Percentiles rank a stretch among this genome's conserved stretches.
Evolutionary conservation across 2,113 vertebrate genomes (phyloP).

Genomic region (Phaethornis superciliosus): DNA sequence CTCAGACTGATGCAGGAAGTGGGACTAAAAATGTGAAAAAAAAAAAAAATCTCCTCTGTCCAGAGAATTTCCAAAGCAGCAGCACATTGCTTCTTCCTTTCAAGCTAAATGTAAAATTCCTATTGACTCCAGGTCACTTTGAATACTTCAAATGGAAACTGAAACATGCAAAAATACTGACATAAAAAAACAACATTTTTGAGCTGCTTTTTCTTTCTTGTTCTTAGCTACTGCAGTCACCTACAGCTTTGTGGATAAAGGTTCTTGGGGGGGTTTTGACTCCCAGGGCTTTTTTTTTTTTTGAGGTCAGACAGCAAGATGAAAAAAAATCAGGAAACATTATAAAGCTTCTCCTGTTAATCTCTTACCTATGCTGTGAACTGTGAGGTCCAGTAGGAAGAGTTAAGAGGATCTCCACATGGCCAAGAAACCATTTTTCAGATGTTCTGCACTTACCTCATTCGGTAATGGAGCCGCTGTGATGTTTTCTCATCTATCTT

Average conservation of each 20-base stretch:
- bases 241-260: neutral
- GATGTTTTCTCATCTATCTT: slow-evolving; percentile 84
- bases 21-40: neutral
- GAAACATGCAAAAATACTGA: neutral
- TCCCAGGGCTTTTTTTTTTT: neutral
- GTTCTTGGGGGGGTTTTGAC: neutral
- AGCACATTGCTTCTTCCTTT: neutral
- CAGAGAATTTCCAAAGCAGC: neutral
- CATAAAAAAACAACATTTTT: neutral
- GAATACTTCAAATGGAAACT: neutral
- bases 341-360: neutral
- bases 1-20: neutral
- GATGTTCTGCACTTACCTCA: slow-evolving; percentile 82
- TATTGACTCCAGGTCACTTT: neutral
- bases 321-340: neutral
- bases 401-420: neutral
- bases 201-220: neutral
- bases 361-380: neutral
- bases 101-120: neutral
- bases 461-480: slow-evolving; percentile 88
- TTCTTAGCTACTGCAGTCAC: neutral
- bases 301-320: neutral
- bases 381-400: neutral
- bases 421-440: neutral
- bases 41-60: neutral